Evolutionary conservation across 2,888 invertebrate genomes (phyloP).

Genomic region (Cybosia mesomella): DNA sequence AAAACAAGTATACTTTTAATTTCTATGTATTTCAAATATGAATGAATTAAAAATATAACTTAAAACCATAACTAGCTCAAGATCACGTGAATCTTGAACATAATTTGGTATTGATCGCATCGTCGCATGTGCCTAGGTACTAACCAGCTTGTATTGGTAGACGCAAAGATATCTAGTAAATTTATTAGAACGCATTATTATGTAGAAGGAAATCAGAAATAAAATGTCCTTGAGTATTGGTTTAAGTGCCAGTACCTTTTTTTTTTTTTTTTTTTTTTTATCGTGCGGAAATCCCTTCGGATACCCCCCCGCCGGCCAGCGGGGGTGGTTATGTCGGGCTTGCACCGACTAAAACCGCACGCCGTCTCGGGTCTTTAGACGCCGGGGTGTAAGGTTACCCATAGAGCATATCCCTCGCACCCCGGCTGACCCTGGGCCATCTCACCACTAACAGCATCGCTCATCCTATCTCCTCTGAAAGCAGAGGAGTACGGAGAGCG

Average conservation of each 20-base stretch:
- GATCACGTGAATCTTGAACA: not conserved
- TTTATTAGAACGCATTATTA: not conserved
- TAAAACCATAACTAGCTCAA: not conserved
- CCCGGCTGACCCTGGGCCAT: too few species aligned
- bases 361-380: too few species aligned
- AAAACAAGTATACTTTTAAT: not conserved
- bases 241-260: not conserved
- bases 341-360: too few species aligned
- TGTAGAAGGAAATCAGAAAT: not conserved
- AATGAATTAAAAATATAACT: not conserved
- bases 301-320: too few species aligned
- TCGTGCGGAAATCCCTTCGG: too few species aligned
- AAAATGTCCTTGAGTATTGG: not conserved
- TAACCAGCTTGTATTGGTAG: conserved; percentile 12
- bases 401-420: too few species aligned
- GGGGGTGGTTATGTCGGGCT: too few species aligned
- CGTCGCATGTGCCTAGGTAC: conserved; percentile 24
- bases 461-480: too few species aligned
- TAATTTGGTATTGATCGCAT: conserved; percentile 7
- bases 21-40: not conserved
- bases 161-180: conserved; percentile 3
- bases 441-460: too few species aligned
- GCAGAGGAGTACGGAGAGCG: too few species aligned
- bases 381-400: too few species aligned
- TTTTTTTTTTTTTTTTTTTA: too few species aligned